These are phyloP conservation scores for Lepidochrysops patricia DNA, from an alignment of 2,888 invertebrate species.

Conservation along the genomic window DNA sequence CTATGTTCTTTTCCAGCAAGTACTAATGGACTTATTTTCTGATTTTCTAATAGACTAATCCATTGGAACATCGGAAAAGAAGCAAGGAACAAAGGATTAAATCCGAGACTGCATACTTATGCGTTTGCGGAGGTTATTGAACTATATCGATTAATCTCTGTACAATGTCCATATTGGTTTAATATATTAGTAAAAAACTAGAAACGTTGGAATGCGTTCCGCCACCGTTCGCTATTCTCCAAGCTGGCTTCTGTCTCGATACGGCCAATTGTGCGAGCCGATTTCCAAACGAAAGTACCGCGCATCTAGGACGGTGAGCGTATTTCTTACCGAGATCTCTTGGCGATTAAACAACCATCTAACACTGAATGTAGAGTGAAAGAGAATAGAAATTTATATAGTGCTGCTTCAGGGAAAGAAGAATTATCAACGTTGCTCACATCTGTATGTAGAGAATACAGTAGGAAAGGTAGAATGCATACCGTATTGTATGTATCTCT, in stretches of 20 bases:
- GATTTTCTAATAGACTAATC: too few species aligned
- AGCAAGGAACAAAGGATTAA: too few species aligned
- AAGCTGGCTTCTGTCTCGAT: constrained; percentile 60
- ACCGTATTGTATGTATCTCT: background rate
- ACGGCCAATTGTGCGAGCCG: constrained; percentile 72
- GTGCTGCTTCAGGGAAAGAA: background rate
- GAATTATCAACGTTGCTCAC: background rate
- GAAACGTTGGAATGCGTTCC: constrained; percentile 49
- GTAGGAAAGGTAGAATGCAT: background rate
- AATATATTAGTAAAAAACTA: constrained; percentile 26
- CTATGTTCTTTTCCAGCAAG: too few species aligned
- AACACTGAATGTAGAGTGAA: constrained; percentile 39
- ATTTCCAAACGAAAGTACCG: constrained; percentile 75
- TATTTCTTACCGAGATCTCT: constrained; percentile 68
- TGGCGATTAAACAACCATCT: constrained; percentile 64
- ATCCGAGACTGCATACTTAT: too few species aligned
- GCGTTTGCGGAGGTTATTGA: too few species aligned
- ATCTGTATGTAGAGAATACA: background rate
- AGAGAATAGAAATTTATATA: background rate
- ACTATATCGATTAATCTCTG: background rate
- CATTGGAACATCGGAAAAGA: too few species aligned
- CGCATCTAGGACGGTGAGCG: constrained; percentile 74
- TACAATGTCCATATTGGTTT: background rate
- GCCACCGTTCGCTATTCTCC: constrained; percentile 43
- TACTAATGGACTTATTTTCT: too few species aligned